Percentiles rank a stretch among this genome's conserved stretches.
Conservation (phyloP, 2,113 vertebrate species). For the Psittacula cyanocephala region DNA sequence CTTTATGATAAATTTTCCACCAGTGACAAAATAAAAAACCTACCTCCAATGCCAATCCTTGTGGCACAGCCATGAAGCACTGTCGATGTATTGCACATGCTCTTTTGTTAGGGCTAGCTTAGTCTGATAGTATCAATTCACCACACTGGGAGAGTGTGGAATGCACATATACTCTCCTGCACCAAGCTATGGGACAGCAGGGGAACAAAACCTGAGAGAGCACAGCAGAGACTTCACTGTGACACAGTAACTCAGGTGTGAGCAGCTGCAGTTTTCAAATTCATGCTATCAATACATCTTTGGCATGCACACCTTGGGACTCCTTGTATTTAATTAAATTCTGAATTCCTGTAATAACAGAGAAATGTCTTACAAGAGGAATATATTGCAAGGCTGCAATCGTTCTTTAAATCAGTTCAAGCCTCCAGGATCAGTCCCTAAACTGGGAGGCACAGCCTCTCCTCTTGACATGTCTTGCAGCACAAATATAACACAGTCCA, state of each 20-base stretch:
- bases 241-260: not conserved
- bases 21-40: not conserved
- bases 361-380: not conserved
- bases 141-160: not conserved
- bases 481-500: not conserved
- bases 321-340: not conserved
- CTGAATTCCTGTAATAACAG: not conserved
- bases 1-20: not conserved
- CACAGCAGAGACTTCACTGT: not conserved
- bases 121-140: not conserved
- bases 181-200: not conserved
- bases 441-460: not conserved
- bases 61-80: not conserved
- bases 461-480: not conserved
- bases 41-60: slow-evolving; percentile 7
- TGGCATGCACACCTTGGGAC: not conserved
- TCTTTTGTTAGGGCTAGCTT: not conserved
- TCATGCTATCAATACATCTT: not conserved
- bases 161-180: not conserved
- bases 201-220: not conserved
- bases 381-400: not conserved
- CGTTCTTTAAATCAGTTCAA: not conserved
- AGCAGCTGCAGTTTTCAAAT: not conserved
- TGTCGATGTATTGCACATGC: not conserved
- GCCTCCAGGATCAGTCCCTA: not conserved